A percentile compares a stretch with the other conserved stretches of the same genome.
Evolutionary conservation across 64 coral and sea anemone species (phyloP).

Genomic region (Montipora efflorescens): DNA sequence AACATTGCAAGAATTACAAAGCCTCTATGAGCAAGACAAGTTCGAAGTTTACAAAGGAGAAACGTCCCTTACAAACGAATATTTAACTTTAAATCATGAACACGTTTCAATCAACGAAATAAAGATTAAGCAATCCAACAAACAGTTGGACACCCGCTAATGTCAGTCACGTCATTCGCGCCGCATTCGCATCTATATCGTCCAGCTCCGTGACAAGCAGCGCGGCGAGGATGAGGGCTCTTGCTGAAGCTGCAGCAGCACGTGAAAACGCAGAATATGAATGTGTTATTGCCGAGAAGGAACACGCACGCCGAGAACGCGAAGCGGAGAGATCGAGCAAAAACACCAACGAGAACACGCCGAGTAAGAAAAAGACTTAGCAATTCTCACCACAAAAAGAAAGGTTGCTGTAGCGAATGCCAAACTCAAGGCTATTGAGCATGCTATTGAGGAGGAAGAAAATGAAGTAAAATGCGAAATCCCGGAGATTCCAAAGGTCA

Average conservation of each 20-base stretch:
- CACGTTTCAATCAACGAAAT: background rate
- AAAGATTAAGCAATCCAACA: constrained; percentile 37
- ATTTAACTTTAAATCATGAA: background rate
- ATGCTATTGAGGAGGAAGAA: constrained; percentile 36
- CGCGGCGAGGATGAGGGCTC: background rate
- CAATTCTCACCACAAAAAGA: constrained; percentile 19
- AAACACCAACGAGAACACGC: background rate
- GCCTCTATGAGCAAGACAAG: background rate
- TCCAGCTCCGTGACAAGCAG: background rate
- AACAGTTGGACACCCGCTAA: constrained; percentile 39
- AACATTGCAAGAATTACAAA: background rate
- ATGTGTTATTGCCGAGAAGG: constrained; percentile 47
- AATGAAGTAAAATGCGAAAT: background rate
- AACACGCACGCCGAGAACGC: constrained; percentile 12
- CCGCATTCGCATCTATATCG: background rate
- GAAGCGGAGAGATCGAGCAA: constrained; percentile 20
- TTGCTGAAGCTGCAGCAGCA: background rate
- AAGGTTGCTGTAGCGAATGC: constrained; percentile 50
- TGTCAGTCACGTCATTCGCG: background rate
- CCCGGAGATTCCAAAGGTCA: background rate
- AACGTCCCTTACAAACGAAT: background rate
- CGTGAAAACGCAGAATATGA: constrained; percentile 10
- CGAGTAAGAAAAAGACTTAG: constrained; percentile 13
- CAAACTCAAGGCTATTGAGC: constrained; percentile 50
- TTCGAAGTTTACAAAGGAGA: background rate